These are phyloP conservation scores for Ganaspis brasiliensis DNA, from an alignment of 2,888 invertebrate species.

Conservation along the genomic window DNA sequence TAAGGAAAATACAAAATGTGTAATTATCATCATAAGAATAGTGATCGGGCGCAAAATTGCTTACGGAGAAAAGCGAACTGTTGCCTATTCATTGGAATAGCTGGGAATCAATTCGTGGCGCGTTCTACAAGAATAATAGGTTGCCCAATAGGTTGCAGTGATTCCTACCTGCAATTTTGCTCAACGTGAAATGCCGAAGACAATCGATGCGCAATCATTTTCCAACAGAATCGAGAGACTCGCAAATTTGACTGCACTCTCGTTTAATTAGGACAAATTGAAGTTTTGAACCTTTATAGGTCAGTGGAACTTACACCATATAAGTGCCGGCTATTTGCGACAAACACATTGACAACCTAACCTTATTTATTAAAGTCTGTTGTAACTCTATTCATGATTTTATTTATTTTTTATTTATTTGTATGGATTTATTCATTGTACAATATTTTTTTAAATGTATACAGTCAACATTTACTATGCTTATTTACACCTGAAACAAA, in stretches of 20 bases:
- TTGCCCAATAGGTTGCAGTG: slow-evolving; percentile 43
- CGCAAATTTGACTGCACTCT: neutral
- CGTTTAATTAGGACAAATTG: slow-evolving; percentile 37
- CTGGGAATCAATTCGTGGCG: slow-evolving; percentile 40
- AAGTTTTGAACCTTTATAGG: slow-evolving; percentile 30
- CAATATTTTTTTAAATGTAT: too few relatives aligned
- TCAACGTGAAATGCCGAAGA: slow-evolving; percentile 42
- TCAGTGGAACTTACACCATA: neutral
- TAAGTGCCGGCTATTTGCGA: slow-evolving; percentile 13
- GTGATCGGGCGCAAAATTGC: neutral
- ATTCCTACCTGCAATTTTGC: slow-evolving; percentile 41
- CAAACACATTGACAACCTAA: neutral
- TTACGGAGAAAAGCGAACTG: slow-evolving; percentile 24
- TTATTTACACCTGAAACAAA: too few relatives aligned
- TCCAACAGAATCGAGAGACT: neutral
- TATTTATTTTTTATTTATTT: too few relatives aligned
- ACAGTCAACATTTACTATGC: too few relatives aligned
- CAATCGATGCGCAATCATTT: slow-evolving; percentile 41
- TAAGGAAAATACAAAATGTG: slow-evolving; percentile 14
- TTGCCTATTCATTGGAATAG: slow-evolving; percentile 30
- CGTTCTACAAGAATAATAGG: slow-evolving; percentile 36
- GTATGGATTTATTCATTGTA: too few relatives aligned
- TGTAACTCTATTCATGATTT: too few relatives aligned
- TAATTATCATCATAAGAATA: slow-evolving; percentile 36
- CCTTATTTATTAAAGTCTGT: slow-evolving; percentile 10